Evolutionary conservation across 2,113 vertebrate species (phyloP), one percentile per base, ranked within the genome.

Genomic region (Semicossyphus pulcher): DNA sequence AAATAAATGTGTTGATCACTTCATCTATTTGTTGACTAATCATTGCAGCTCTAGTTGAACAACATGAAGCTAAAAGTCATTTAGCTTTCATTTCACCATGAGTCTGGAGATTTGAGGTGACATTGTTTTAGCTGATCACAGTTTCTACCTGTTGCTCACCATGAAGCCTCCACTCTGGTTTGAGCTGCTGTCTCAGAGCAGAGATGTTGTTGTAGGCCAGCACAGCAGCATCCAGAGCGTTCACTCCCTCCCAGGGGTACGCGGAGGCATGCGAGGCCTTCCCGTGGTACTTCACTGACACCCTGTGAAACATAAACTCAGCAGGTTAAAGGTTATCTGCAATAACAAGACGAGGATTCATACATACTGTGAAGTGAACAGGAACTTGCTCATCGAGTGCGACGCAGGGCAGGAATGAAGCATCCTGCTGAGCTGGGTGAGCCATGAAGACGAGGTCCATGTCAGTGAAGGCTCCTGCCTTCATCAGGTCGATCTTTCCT

Each of bases 201-300:
- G 96, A 96, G 73, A 97, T 69, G 84, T 95, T 97, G 94, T 92
- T 97, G 85, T 97, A 97, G 23, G 96, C 96, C 52, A 97, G 92
- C 73, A 97, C 94, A 23, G 96, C 96, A 63, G 96, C 96, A 87
- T 97, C 96, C 90, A 97, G 92, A 31, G 96, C 95, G 66, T 97
- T 97, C 47, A 97, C 81, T 78, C 96, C 96, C 90, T 96, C 95
- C 96, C 96, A 97, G 16, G 96, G 96, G 80, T 96, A 95, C 10
- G 95, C 94, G 73, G 96, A 94, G 52, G 96, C 95, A 73, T 97
- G 96, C 83, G 94, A 95, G 4, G 95, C 93, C 87, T 95, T 96
- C 84, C 96, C 96, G 74, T 92, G 93, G 92, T 96, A 97, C 90
- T 95, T 97, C 88, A 97, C 96, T 68, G 88, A 92, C 89, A 97